Conservation (phyloP, 2,888 invertebrate genomes). For the Globia sparganii region DNA sequence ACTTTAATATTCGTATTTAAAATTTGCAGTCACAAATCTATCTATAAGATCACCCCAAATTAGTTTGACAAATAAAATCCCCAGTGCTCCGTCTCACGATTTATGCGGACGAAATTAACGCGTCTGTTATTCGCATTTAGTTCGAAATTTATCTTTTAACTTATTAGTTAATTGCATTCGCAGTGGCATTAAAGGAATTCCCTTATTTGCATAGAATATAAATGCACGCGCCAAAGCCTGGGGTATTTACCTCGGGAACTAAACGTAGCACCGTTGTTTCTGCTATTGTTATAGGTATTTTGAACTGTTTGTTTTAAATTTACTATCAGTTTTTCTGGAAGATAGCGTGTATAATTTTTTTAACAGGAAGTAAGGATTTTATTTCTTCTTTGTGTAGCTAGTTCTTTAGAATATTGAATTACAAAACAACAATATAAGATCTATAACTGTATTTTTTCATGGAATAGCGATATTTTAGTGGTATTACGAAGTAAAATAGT, state of each 20-base stretch:
- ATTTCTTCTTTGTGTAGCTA: not conserved
- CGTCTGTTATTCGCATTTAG: constrained; percentile 34
- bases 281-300: constrained; percentile 15
- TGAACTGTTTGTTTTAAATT: not conserved
- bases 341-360: not conserved
- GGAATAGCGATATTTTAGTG: not conserved
- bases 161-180: constrained; percentile 64
- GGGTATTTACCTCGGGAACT: constrained; percentile 36
- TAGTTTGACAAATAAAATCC: constrained; percentile 26
- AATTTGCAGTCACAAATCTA: not conserved
- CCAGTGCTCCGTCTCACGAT: constrained; percentile 19
- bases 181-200: constrained; percentile 54
- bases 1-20: not conserved
- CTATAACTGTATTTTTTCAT: not conserved
- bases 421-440: not conserved
- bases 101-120: constrained; percentile 36
- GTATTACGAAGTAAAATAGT: not conserved
- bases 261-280: constrained; percentile 18
- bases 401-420: not conserved
- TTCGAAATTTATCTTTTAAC: constrained; percentile 48
- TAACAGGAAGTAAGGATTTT: not conserved
- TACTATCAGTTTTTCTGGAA: not conserved
- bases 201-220: constrained; percentile 61
- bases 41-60: constrained; percentile 3
- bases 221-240: constrained; percentile 40